These are phyloP conservation scores for Prunella fulvescens DNA, from an alignment of 2,113 vertebrate species.

Conservation along the genomic window DNA sequence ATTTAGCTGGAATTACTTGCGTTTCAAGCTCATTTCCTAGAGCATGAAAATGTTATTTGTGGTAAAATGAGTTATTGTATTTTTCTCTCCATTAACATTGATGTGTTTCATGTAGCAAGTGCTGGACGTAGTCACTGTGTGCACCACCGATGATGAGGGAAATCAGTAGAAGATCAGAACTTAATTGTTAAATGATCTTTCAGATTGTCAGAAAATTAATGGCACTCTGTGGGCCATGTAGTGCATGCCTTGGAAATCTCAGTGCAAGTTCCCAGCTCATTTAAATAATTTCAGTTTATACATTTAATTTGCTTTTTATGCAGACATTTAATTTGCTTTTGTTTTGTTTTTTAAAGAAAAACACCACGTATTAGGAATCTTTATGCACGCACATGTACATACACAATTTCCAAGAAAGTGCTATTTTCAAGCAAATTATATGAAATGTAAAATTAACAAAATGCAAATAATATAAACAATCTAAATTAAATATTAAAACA, in stretches of 20 bases:
- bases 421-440: constrained; percentile 54
- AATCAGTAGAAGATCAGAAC: constrained; percentile 10
- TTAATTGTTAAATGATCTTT: neutral
- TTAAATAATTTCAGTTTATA: constrained; percentile 54
- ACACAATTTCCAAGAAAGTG: constrained; percentile 45
- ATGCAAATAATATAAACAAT: constrained; percentile 56
- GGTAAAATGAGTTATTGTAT: neutral
- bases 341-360: constrained; percentile 43
- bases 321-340: constrained; percentile 44
- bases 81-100: neutral
- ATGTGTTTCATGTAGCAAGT: neutral
- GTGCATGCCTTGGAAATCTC: neutral
- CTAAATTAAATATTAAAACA: constrained; percentile 58
- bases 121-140: neutral
- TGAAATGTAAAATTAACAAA: constrained; percentile 67
- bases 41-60: constrained; percentile 1
- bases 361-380: constrained; percentile 32
- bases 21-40: neutral
- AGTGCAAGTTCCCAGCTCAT: neutral
- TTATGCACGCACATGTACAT: constrained; percentile 39
- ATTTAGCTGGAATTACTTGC: neutral
- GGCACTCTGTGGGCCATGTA: neutral
- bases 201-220: constrained; percentile 5
- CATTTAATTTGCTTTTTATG: constrained; percentile 50
- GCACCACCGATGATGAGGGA: neutral